Base-by-base conservation (phyloP, 2,797 vertebrate species). In the Gadopsis bispinosus region DNA sequence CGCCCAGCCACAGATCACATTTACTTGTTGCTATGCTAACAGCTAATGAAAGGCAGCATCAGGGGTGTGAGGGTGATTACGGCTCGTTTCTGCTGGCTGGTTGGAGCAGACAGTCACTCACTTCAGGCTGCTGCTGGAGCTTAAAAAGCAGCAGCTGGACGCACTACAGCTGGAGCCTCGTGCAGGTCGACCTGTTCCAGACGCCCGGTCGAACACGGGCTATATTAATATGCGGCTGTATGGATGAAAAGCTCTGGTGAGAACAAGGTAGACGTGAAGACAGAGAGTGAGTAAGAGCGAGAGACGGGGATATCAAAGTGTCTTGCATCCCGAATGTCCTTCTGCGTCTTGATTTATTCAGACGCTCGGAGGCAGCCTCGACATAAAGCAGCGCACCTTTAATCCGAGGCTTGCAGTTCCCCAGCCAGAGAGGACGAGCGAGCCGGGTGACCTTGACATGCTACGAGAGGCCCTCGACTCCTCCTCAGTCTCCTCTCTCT, bases 391-490 rank as follows among this genome's bases (percentile, higher is more conserved):
- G 69, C 61, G 80, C 70, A 80, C 78, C 84, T 83, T 77, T 69
- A 85, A 75, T 81, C 69, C 66, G 72, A 80, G 78, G 75, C 75
- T 69, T 22, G 66, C 39, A 69, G 82, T 29, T 84, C 56, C 61
- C 45, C 55, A 53, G 78, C 66, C 53, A 7, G 43, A 77, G 39
- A 62, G 64, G 81, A 45, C 5, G 1, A 65, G 72, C 2, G 19
- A 78, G 76, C 65, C 29, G 68, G 56, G 17, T 81, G 83, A 87
- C 90, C 90, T 90, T 89, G 89, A 77, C 29, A 20, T 70, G 79
- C 79, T 86, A 84, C 51, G 69, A 85, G 88, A 83, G 74, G 56
- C 58, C 70, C 79, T 83, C 66, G 39, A 67, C 67, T 81, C 82
- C 79, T 84, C 77, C 69, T 87, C 86, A 65, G 19, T 73, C 77